These are phyloP conservation scores for Sinella curviseta DNA, from an alignment of 1,140 invertebrate species.

Conservation along the genomic window DNA sequence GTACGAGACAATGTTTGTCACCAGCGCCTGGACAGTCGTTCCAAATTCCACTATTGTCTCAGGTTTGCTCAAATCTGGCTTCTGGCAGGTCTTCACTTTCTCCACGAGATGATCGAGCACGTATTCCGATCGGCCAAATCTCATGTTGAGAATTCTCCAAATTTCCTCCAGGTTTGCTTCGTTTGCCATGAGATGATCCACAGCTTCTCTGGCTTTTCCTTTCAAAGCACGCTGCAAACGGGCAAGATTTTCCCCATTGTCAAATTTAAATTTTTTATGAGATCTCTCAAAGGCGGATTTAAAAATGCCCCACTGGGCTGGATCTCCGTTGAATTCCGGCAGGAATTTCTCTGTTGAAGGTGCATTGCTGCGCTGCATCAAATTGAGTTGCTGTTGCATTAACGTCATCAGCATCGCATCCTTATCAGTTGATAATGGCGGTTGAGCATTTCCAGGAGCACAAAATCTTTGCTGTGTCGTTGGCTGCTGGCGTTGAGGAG, in stretches of 20 bases:
- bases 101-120: background rate
- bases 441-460: too few species aligned
- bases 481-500: too few species aligned
- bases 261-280: background rate
- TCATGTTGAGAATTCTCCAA: background rate
- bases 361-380: too few species aligned
- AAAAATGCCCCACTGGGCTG: background rate
- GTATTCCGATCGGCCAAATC: background rate
- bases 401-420: too few species aligned
- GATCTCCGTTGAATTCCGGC: too few species aligned
- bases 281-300: background rate
- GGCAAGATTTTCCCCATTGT: slow-evolving; percentile 5
- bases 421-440: too few species aligned
- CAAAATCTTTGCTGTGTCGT: too few species aligned
- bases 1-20: background rate
- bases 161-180: background rate
- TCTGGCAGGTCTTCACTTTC: background rate
- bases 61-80: background rate
- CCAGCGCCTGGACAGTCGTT: background rate
- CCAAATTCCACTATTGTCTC: background rate
- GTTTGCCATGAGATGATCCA: background rate
- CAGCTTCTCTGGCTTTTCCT: background rate
- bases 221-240: background rate
- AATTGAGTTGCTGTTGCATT: too few species aligned
- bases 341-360: too few species aligned